Evolutionary conservation across 2,888 invertebrate genomes (phyloP), one percentile per base, ranked within the genome.

Genomic region (Parascotia fuliginaria): DNA sequence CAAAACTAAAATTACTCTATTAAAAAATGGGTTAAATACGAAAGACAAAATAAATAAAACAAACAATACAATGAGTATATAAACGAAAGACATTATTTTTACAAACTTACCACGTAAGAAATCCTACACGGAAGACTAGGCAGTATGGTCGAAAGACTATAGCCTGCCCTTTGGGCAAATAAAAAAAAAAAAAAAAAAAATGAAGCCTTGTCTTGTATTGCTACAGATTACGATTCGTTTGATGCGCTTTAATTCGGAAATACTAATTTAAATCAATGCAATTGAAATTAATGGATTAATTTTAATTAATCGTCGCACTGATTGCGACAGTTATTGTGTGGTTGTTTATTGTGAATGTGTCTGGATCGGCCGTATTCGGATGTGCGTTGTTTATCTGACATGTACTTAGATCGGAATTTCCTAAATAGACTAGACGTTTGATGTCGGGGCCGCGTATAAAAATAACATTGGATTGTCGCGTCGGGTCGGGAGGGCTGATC

Each of bases 371-470:
- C 45, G 44, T 67, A 66, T 69, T 77, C 68, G 70, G 66, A 83
- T 84, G 77, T 89, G 86, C 86, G 86, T 89, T 88, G 85, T 89
- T 85, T 83, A 78, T 72, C 77, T 79, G 82, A 73, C 80, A 85
- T 85, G 82, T 86, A 87, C 84, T 65, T 84, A 78, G 75, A 81
- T 83, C 73, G 82, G 79, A 82, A 84, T 86, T 85, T 89, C 88
- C 74, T 84, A 89, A 89, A 90, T 84, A 83, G 88, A 89, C 70
- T 84, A 85, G 84, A 86, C 85, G 78, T 87, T 90, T 86, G 79
- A 88, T 88, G 90, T 88, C 87, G 89, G 83, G 87, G 83, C 78
- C 85, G 86, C 73, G 82, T 89, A 81, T 85, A 90, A 87, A 91
- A 91, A 91, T 91, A 91, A 91, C 89, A 85, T 83, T 81, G 81